These are phyloP conservation scores for Hypothenemus hampei DNA, from an alignment of 1,140 invertebrate species.

Conservation along the genomic window DNA sequence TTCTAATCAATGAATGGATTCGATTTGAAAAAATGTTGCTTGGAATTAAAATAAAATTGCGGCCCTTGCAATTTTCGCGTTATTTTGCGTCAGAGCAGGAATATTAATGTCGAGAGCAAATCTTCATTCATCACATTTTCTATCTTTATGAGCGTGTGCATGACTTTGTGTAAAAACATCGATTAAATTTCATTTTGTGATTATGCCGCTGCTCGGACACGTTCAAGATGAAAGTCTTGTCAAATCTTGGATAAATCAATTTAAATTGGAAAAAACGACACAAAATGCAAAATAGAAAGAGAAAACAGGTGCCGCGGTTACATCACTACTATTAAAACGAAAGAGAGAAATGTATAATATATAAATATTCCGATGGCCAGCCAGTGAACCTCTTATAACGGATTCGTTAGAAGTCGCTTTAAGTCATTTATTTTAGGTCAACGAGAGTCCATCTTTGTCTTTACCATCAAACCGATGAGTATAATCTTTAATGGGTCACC, in stretches of 20 bases:
- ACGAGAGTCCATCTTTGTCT: slow-evolving; percentile 12
- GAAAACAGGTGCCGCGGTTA: slow-evolving; percentile 21
- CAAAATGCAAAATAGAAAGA: slow-evolving; percentile 20
- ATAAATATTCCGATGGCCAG: slow-evolving; percentile 19
- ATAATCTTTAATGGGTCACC: not conserved
- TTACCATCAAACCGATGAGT: not conserved
- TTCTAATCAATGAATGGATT: slow-evolving; percentile 25
- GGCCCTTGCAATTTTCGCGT: too few species aligned
- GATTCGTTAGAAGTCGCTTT: slow-evolving; percentile 19
- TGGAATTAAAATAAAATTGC: too few species aligned
- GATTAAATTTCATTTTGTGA: slow-evolving; percentile 1
- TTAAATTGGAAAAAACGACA: slow-evolving; percentile 6
- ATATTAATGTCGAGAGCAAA: slow-evolving; percentile 8
- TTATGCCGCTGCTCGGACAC: not conserved
- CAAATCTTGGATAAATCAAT: not conserved
- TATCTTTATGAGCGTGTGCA: not conserved
- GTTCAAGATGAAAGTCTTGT: not conserved
- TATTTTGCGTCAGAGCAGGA: too few species aligned
- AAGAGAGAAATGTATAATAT: slow-evolving; percentile 15
- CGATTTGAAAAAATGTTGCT: too few species aligned
- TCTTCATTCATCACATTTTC: slow-evolving; percentile 6
- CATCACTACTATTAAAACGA: slow-evolving; percentile 18
- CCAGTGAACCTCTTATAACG: slow-evolving; percentile 22
- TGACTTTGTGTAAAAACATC: slow-evolving; percentile 9
- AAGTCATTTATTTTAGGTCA: slow-evolving; percentile 16